Conservation (phyloP, 2,113 vertebrate species). For the Hydrolagus affinis region DNA sequence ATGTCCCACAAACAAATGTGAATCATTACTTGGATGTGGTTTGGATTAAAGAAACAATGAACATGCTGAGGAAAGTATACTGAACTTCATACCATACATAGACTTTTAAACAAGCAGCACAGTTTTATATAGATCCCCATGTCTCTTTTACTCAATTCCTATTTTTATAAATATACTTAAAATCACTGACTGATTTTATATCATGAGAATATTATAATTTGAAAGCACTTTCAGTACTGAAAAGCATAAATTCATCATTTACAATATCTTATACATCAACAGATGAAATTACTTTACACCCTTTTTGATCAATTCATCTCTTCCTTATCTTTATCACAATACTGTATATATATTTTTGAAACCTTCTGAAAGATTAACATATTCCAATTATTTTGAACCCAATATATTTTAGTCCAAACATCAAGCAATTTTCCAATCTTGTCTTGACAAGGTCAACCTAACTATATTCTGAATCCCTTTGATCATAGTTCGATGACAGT, state of each 20-base stretch:
- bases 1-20: too few relatives aligned
- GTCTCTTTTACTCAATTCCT: not conserved
- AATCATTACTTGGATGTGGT: too few relatives aligned
- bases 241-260: not conserved
- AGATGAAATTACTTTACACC: not conserved
- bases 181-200: not conserved
- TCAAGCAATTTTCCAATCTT: not conserved
- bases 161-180: not conserved
- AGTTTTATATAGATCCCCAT: not conserved
- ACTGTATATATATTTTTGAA: constrained; percentile 4
- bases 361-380: constrained; percentile 14
- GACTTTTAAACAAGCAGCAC: not conserved
- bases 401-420: constrained; percentile 19
- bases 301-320: too few relatives aligned
- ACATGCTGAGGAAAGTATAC: too few relatives aligned
- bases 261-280: not conserved
- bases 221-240: not conserved
- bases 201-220: not conserved
- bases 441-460: constrained; percentile 9
- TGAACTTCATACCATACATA: too few relatives aligned
- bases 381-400: constrained; percentile 16
- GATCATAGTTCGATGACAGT: not conserved
- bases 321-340: not conserved
- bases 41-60: too few relatives aligned
- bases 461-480: not conserved